Evolutionary conservation across 2,888 invertebrate species (phyloP).

Genomic region (Toxonevra muliebris): DNA sequence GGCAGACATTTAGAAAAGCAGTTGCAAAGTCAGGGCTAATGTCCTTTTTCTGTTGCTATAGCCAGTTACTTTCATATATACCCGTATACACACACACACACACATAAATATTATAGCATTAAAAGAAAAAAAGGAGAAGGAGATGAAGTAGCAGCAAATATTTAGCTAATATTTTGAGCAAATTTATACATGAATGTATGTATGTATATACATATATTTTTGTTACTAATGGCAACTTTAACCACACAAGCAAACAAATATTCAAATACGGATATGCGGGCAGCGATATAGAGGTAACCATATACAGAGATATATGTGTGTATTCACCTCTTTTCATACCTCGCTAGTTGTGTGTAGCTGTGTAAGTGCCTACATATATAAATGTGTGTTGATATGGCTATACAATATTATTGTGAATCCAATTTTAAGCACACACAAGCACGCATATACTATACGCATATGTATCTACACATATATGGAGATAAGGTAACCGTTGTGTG

Average conservation of each 20-base stretch:
- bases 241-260: neutral
- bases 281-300: neutral
- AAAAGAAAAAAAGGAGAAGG: neutral
- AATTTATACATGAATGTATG: no score
- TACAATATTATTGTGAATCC: slow-evolving; percentile 8
- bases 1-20: no score
- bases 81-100: no score
- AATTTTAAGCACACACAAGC: neutral
- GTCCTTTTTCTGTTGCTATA: no score
- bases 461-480: neutral
- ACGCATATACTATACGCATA: neutral
- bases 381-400: neutral
- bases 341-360: neutral
- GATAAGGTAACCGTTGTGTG: neutral
- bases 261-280: neutral
- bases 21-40: no score
- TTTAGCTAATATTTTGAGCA: neutral
- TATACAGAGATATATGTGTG: neutral
- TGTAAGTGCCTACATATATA: neutral
- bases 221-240: neutral
- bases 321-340: neutral
- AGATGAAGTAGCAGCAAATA: neutral
- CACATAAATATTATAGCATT: no score
- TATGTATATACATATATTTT: no score
- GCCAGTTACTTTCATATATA: no score